phyloP scores from a whole-genome alignment of 2,888 invertebrate species.

The Temnothorax ravouxi region DNA sequence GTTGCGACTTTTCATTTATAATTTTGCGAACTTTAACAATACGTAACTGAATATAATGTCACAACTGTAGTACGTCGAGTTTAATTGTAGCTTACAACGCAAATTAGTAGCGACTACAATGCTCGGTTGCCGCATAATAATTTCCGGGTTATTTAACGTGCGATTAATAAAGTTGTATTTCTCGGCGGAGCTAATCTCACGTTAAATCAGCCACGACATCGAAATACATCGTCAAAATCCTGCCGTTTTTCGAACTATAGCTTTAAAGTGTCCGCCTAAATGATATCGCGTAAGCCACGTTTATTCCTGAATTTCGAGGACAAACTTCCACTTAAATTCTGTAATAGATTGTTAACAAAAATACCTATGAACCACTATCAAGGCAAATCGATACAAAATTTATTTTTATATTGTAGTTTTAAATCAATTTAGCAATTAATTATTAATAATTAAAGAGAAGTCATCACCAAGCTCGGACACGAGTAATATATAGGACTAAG shows the following conservation, averaged over 20 bases:
- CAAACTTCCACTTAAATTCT: conserved; percentile 13
- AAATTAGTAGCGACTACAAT: conserved; percentile 63
- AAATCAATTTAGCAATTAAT: conserved; percentile 10
- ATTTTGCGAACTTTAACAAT: conserved; percentile 33
- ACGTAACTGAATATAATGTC: conserved; percentile 30
- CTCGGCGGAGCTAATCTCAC: conserved; percentile 55
- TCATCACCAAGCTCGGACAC: too few relatives aligned
- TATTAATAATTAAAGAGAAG: too few relatives aligned
- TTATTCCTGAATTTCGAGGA: conserved; percentile 14
- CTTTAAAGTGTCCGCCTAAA: conserved; percentile 3
- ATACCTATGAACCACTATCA: neutral
- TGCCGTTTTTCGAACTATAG: conserved; percentile 31
- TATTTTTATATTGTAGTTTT: neutral
- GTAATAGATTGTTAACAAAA: neutral
- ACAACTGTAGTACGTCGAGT: conserved; percentile 42
- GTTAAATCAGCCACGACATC: conserved; percentile 60
- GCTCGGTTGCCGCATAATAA: conserved; percentile 66
- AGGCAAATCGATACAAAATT: neutral
- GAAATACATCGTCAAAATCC: conserved; percentile 38
- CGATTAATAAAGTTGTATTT: conserved; percentile 69
- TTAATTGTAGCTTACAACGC: conserved; percentile 62
- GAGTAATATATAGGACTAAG: too few relatives aligned
- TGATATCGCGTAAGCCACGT: conserved; percentile 9
- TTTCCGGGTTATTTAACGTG: conserved; percentile 69
- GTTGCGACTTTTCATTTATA: conserved; percentile 25